Evolutionary conservation across 2,797 vertebrate genomes (phyloP).

Genomic region (Decapterus maruadsi): DNA sequence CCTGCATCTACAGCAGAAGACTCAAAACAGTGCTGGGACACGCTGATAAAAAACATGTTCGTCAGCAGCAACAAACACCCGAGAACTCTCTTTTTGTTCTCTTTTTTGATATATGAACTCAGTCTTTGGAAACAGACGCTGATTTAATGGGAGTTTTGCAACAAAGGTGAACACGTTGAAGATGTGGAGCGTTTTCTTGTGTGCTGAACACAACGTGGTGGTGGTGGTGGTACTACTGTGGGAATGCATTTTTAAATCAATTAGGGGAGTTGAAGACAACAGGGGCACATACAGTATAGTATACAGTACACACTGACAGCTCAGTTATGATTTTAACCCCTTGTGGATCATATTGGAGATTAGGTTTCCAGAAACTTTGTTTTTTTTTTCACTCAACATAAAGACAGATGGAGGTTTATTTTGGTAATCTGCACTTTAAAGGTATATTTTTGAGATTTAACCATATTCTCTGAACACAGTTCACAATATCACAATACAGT

Average conservation of each 20-base stretch:
- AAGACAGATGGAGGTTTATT: constrained; percentile 30
- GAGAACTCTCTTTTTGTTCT: constrained; percentile 55
- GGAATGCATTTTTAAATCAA: constrained; percentile 49
- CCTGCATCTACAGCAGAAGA: constrained; percentile 72
- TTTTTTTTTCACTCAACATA: not conserved
- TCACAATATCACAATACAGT: too few species aligned
- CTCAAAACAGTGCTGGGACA: constrained; percentile 60
- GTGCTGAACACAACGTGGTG: constrained; percentile 29
- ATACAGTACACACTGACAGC: constrained; percentile 54
- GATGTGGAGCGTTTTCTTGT: constrained; percentile 34
- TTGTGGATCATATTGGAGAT: constrained; percentile 33
- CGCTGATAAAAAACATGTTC: constrained; percentile 42
- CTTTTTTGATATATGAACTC: constrained; percentile 50
- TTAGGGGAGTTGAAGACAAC: constrained; percentile 35
- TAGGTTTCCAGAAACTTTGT: constrained; percentile 14
- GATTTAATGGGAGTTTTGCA: constrained; percentile 45
- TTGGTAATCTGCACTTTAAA: constrained; percentile 30
- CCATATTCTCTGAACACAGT: constrained; percentile 5
- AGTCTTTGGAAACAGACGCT: constrained; percentile 51
- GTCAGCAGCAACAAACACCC: constrained; percentile 41
- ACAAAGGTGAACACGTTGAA: constrained; percentile 30
- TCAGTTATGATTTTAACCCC: constrained; percentile 57
- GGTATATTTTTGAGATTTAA: constrained; percentile 13
- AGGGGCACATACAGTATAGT: constrained; percentile 14
- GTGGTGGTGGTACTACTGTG: constrained; percentile 31